Conservation (phyloP, 2,888 invertebrate species). For the Palloptera scutellata region DNA sequence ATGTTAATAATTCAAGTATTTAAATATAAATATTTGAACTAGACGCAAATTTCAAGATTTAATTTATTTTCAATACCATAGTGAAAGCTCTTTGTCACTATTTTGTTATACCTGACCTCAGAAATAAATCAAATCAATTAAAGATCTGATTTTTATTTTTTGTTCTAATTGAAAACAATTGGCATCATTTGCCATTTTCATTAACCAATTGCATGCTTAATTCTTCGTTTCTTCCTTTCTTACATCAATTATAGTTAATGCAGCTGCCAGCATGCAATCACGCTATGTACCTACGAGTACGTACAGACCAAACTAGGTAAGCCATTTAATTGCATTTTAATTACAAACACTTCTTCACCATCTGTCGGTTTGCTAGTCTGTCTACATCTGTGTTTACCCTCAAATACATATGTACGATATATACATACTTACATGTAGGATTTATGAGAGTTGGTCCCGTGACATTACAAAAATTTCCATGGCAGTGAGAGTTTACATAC, state of each 20-base stretch:
- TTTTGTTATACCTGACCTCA: neutral
- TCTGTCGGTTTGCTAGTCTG: neutral
- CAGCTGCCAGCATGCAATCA: neutral
- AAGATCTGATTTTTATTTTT: neutral
- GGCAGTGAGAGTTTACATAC: neutral
- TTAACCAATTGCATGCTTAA: too few relatives aligned
- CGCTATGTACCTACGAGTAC: neutral
- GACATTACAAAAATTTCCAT: neutral
- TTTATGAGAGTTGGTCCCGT: neutral
- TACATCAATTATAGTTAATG: neutral
- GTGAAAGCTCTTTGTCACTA: too few relatives aligned
- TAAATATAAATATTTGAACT: too few relatives aligned
- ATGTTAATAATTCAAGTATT: too few relatives aligned
- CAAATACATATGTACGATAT: too few relatives aligned
- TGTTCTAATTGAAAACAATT: too few relatives aligned
- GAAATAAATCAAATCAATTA: neutral
- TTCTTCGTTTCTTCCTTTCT: too few relatives aligned
- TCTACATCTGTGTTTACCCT: neutral
- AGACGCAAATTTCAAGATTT: too few relatives aligned
- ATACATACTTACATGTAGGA: too few relatives aligned
- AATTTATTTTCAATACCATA: too few relatives aligned
- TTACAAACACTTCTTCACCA: conserved; percentile 1
- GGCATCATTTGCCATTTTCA: too few relatives aligned
- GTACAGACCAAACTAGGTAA: neutral
- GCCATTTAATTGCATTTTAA: conserved; percentile 9